Evolutionary conservation across 2,888 invertebrate species (phyloP), one percentile per base, ranked within the genome.

Genomic region (Aromia moschata): DNA sequence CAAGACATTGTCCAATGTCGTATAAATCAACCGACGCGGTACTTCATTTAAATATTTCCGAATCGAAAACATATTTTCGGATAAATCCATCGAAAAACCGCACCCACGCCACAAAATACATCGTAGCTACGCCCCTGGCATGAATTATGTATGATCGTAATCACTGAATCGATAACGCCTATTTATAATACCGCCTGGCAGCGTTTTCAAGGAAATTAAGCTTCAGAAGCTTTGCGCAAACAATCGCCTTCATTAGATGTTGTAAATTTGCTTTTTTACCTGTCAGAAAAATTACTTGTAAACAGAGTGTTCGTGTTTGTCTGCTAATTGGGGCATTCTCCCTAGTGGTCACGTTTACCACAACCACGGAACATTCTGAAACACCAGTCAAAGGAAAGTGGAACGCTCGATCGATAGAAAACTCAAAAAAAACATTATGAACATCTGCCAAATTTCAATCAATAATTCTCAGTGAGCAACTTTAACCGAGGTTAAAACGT

Each of bases 151-250:
- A 14, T 25, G 49, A 49, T 49, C 25, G 38, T 47, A 18, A 38
- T 49, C 49, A 15, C 33, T 15, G 38, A 37, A 49, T 49, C 49
- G 49, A 49, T 49, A 49, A 5, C 11, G 1, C 25, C 25, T 49
- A 49, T 49, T 49, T 49, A 38, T 49, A 49, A 7, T 2, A 15
- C 14, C 25, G 3, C n/a, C 37, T n/a, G 14, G 18, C 10, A 14
- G 18, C 18, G 38, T 14, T 49, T 33, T 38, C 38, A 12, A 38
- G 37, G 49, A 49, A 49, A 37, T 49, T 38, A 38, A 20, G 20
- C 36, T 49, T 11, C 38, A 11, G 2, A 9, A 20, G 37, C 38
- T 49, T 38, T 37, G 37, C 37, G 37, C 12, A 37, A 49, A 49
- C 17, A 49, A 38, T 20, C 14, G 17, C 7, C 15, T 15, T 49